Evolutionary conservation across 1,140 invertebrate species (phyloP).

Genomic region (Eumeta japonica): DNA sequence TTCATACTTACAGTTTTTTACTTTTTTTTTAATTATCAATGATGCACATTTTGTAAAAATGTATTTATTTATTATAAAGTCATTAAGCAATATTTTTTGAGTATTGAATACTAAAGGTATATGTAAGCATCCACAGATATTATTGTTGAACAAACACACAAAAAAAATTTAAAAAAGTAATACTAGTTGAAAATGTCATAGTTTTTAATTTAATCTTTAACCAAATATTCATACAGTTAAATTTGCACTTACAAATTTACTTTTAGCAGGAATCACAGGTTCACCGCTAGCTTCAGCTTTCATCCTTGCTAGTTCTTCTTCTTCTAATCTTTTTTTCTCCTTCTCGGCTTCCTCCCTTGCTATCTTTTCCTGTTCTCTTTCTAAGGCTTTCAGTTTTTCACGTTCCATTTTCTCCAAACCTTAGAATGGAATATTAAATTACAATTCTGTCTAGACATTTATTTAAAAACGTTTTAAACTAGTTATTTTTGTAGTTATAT

Average conservation of each 20-base stretch:
- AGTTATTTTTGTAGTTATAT: no score
- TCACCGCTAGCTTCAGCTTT: slow-evolving; percentile 54
- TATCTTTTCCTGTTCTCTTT: slow-evolving; percentile 70
- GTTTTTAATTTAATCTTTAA: neutral
- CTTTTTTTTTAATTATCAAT: no score
- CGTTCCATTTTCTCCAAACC: slow-evolving; percentile 95
- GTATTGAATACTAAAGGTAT: no score
- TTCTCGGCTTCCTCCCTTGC: slow-evolving; percentile 63
- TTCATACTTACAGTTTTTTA: no score
- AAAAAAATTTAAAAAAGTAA: no score
- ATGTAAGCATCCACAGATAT: no score
- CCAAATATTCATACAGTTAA: neutral
- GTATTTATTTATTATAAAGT: no score
- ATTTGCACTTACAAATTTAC: slow-evolving; percentile 75
- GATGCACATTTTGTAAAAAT: no score
- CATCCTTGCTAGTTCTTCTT: slow-evolving; percentile 57
- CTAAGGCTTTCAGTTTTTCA: slow-evolving; percentile 87
- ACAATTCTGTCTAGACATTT: no score
- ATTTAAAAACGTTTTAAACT: no score
- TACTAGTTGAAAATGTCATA: neutral
- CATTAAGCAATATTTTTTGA: no score
- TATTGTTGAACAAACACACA: no score
- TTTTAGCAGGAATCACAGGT: slow-evolving; percentile 63
- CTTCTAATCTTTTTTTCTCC: slow-evolving; percentile 64
- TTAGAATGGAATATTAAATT: slow-evolving; percentile 14